These are phyloP conservation scores for Pluvianellus socialis DNA, from an alignment of 2,113 vertebrate genomes.

Conservation along the genomic window DNA sequence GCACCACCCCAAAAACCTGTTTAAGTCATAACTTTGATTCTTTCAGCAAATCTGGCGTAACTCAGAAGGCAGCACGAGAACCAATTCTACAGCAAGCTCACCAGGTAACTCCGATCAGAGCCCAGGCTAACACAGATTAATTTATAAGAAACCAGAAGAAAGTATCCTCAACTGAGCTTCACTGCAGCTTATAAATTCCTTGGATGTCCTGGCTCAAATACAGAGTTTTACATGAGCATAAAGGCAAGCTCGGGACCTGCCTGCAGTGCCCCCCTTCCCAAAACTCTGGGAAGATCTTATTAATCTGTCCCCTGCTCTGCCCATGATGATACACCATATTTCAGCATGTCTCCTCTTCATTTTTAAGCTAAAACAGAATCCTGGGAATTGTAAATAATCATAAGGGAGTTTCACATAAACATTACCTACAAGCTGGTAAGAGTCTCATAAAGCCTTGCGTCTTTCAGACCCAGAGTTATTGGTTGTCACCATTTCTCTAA, in stretches of 20 bases:
- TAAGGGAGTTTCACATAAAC: neutral
- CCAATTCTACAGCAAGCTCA: neutral
- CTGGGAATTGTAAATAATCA: neutral
- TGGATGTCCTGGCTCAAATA: neutral
- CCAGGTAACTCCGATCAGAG: neutral
- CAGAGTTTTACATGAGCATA: neutral
- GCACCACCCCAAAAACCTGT: no score
- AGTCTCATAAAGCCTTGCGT: neutral
- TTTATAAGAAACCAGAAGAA: neutral
- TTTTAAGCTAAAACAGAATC: neutral
- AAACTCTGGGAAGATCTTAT: neutral
- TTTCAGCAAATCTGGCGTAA: neutral
- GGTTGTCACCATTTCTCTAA: neutral
- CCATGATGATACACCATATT: neutral
- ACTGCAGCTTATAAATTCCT: neutral
- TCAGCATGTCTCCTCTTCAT: neutral
- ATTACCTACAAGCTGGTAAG: neutral
- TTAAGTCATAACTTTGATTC: neutral
- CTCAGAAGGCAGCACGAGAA: neutral
- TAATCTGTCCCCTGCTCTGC: neutral
- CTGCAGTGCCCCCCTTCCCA: neutral
- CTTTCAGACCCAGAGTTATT: neutral
- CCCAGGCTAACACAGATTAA: neutral
- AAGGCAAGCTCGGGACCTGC: neutral
- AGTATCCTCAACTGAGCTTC: neutral